phyloP scores from a whole-genome alignment of 2,113 vertebrate genomes.

The Sisor rabdophorus region DNA sequence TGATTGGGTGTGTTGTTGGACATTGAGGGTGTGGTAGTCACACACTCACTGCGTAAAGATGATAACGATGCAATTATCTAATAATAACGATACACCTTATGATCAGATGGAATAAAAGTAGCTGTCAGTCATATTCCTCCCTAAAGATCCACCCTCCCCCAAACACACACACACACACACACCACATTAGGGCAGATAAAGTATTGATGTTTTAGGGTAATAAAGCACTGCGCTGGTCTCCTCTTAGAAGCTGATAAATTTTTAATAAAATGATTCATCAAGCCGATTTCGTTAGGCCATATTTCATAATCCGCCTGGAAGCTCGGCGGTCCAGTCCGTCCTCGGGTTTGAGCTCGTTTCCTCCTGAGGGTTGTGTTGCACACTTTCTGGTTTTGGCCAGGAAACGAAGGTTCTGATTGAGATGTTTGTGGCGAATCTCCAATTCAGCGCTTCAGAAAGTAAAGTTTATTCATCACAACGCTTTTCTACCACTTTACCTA shows the following conservation, averaged over 20 bases:
- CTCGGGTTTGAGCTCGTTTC: slow-evolving; percentile 16
- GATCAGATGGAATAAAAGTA: slow-evolving; percentile 2
- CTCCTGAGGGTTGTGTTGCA: background rate
- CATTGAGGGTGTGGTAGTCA: too few relatives aligned
- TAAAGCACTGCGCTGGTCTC: background rate
- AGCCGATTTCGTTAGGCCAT: background rate
- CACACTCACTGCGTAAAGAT: too few relatives aligned
- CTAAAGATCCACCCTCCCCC: background rate
- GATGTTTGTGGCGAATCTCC: background rate
- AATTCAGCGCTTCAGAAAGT: background rate
- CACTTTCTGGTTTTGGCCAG: background rate
- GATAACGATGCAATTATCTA: too few relatives aligned
- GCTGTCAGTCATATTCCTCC: slow-evolving; percentile 27
- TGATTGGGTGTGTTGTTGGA: too few relatives aligned
- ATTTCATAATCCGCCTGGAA: background rate
- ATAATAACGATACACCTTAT: background rate
- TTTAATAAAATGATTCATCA: slow-evolving; percentile 14
- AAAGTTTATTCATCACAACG: too few relatives aligned
- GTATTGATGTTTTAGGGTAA: slow-evolving; percentile 1
- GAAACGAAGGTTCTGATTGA: background rate
- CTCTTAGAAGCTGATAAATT: slow-evolving; percentile 14
- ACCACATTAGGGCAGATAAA: background rate
- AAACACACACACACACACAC: too few relatives aligned
- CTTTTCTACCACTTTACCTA: too few relatives aligned
- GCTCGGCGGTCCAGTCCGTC: background rate